phyloP scores from a whole-genome alignment of 2,888 invertebrate genomes.

The Drosophila kuntzei region DNA sequence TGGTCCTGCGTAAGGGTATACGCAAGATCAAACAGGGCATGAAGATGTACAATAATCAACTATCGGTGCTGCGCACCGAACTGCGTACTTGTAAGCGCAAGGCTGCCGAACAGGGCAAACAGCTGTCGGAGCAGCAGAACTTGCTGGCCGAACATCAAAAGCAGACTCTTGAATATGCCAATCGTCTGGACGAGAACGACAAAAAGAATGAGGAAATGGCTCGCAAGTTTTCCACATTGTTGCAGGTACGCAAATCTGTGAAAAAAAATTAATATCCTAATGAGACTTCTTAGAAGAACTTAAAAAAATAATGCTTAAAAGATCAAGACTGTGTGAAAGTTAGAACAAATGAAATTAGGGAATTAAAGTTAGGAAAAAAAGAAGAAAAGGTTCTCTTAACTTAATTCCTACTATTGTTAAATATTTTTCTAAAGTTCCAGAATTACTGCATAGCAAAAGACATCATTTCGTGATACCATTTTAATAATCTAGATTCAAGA shows the following conservation, averaged over 20 bases:
- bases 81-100: slow-evolving; percentile 92
- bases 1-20: slow-evolving; percentile 94
- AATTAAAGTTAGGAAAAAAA: no score
- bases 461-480: no score
- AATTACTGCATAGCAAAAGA: no score
- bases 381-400: no score
- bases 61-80: slow-evolving; percentile 92
- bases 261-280: no score
- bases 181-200: slow-evolving; percentile 94
- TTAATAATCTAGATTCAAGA: no score
- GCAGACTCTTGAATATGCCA: slow-evolving; percentile 92
- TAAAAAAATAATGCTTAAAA: no score
- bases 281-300: no score
- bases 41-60: slow-evolving; percentile 94
- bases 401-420: no score
- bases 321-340: no score
- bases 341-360: no score
- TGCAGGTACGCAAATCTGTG: slow-evolving; percentile 87
- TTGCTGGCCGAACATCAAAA: slow-evolving; percentile 91
- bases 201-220: slow-evolving; percentile 96
- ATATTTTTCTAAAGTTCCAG: no score
- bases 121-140: slow-evolving; percentile 91
- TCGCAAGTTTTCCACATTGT: slow-evolving; percentile 93
- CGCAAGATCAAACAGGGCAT: slow-evolving; percentile 95
- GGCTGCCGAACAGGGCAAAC: slow-evolving; percentile 94